These are phyloP conservation scores for Lasioglossum albipes DNA, from an alignment of 1,140 invertebrate species.

Conservation along the genomic window DNA sequence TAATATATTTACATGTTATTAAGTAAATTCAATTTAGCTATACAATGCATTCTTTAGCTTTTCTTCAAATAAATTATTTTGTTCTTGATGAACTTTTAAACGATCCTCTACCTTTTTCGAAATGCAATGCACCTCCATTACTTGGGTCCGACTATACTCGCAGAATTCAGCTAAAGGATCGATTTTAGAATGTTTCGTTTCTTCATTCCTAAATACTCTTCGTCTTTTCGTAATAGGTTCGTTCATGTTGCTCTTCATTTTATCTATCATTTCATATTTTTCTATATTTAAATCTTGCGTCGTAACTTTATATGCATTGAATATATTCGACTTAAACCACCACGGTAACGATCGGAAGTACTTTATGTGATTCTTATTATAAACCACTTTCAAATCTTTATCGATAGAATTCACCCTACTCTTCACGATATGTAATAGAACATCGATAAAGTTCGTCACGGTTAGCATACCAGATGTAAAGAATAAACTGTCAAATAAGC, in stretches of 20 bases:
- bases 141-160: conserved; percentile 44
- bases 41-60: conserved; percentile 66
- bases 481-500: conserved; percentile 71
- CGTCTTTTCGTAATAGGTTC: conserved; percentile 52
- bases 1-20: not conserved
- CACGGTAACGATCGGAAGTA: conserved; percentile 73
- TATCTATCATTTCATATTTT: conserved; percentile 13
- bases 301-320: conserved; percentile 51
- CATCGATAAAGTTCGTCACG: conserved; percentile 67
- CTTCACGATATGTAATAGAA: conserved; percentile 71
- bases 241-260: conserved; percentile 12
- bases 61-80: conserved; percentile 63
- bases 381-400: conserved; percentile 68
- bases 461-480: conserved; percentile 60
- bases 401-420: conserved; percentile 67
- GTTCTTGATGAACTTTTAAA: conserved; percentile 65
- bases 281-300: conserved; percentile 34
- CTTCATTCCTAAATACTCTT: conserved; percentile 27
- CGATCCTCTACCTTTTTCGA: conserved; percentile 63
- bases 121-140: conserved; percentile 55
- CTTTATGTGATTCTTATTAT: conserved; percentile 74
- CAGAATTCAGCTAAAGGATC: conserved; percentile 53
- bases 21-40: not conserved
- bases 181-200: conserved; percentile 29
- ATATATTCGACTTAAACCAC: conserved; percentile 75